Conservation (phyloP, 2,113 vertebrate species). For the Pardalotus punctatus region DNA sequence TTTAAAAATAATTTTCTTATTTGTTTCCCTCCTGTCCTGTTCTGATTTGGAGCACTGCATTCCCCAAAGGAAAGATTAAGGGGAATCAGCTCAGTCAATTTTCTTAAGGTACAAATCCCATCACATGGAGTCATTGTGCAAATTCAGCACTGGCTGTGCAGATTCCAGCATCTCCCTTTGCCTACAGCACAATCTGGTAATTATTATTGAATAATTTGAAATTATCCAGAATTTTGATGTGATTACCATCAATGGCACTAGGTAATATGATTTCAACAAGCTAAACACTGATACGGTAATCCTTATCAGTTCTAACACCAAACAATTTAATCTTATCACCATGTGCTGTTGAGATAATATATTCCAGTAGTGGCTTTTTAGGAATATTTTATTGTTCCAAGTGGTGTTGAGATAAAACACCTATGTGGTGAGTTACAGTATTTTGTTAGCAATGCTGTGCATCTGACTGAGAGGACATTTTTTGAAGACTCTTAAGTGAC, state of each 20-base stretch:
- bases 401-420: background rate
- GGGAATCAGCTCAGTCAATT: background rate
- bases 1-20: background rate
- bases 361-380: constrained; percentile 2
- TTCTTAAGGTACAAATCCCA: background rate
- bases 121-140: background rate
- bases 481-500: background rate
- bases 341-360: constrained; percentile 33
- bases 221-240: constrained; percentile 6
- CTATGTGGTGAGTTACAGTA: background rate
- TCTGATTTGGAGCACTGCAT: background rate
- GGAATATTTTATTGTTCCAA: constrained; percentile 3
- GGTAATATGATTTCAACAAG: background rate
- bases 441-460: background rate
- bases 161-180: background rate
- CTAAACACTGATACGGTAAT: background rate
- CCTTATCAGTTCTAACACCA: background rate
- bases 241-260: background rate
- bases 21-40: background rate
- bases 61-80: background rate
- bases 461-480: background rate
- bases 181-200: background rate
- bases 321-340: constrained; percentile 30
- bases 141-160: background rate
- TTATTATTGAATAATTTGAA: constrained; percentile 23